Evolutionary conservation across 2,113 vertebrate genomes (phyloP).

Genomic region (Prionailurus bengalensis): DNA sequence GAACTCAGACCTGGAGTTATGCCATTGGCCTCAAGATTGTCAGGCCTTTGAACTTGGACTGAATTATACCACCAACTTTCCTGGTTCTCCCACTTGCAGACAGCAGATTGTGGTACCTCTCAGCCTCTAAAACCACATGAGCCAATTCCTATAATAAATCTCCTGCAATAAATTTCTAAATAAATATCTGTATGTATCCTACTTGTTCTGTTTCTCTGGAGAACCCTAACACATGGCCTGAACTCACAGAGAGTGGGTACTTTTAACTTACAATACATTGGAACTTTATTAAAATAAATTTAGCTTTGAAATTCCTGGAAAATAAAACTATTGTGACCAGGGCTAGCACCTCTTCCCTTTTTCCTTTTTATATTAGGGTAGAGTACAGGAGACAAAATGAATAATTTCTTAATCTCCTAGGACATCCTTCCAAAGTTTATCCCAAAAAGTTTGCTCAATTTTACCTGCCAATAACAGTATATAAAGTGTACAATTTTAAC

Average conservation of each 20-base stretch:
- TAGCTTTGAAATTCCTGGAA: not conserved
- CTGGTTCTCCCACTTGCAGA: not conserved
- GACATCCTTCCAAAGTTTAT: not conserved
- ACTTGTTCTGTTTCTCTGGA: not conserved
- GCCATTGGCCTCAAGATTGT: not conserved
- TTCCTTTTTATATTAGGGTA: not conserved
- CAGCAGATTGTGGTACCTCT: not conserved
- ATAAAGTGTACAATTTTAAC: not conserved
- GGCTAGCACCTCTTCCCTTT: not conserved
- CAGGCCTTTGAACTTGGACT: not conserved
- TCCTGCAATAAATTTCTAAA: not conserved
- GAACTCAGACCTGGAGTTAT: not conserved
- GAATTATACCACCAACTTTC: not conserved
- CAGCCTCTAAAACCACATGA: not conserved
- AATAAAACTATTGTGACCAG: not conserved
- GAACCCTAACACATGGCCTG: not conserved
- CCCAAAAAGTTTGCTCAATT: not conserved
- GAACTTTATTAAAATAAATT: not conserved
- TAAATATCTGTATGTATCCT: not conserved
- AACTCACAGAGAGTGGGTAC: not conserved
- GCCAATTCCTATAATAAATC: not conserved
- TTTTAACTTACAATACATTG: not conserved
- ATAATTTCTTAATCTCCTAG: not conserved
- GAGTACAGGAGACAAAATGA: constrained; percentile 3
- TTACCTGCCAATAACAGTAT: not conserved